Evolutionary conservation across 2,888 invertebrate genomes (phyloP), one percentile per base, ranked within the genome.

Genomic region (Gymnocheta viridis): DNA sequence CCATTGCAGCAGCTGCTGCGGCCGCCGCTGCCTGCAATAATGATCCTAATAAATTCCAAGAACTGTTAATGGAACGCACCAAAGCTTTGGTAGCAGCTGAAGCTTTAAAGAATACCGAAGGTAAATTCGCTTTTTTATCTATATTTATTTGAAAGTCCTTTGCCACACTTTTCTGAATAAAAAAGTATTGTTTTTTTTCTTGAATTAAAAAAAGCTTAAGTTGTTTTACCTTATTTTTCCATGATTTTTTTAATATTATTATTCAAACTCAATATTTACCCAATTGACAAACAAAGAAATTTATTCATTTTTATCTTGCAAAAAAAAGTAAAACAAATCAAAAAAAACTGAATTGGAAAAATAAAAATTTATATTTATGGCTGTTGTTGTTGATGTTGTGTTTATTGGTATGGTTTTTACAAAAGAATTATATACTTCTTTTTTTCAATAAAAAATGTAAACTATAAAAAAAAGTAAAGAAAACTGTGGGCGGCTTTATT

Each of bases 31-130:
- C 93, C 82, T 93, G 93, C 85, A 93, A 89, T 89, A 91, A 90
- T 78, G 92, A 92, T 87, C 92, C 92, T 81, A 95, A 95, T 91
- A 93, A 94, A 85, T 93, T 96, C 88, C 96, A 97, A 91, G 94
- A 95, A 88, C 92, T 96, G 87, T 93, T 96, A 67, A 92, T 96
- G 91, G 96, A 97, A 92, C 95, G 96, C 89, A 95, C 95, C 89
- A 96, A 96, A 90, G 93, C 94, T 44, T 91, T 96, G 82, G 91
- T 91, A 91, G 88, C 93, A 91, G 89, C 93, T 22, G 94, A 94
- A 89, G 92, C 93, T 56, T 91, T 93, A 56, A 93, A 94, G 86
- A 92, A 87, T 85, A 72, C 79, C 24, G 87, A 87, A 82, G 87
- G 87, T 87, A 83, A 86, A 82, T 86, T 64, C 35, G 1, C 1